A percentile compares a stretch with the other conserved stretches of the same genome.
phyloP scores from a whole-genome alignment of 2,888 invertebrate species.

The Oscheius myriophilus region DNA sequence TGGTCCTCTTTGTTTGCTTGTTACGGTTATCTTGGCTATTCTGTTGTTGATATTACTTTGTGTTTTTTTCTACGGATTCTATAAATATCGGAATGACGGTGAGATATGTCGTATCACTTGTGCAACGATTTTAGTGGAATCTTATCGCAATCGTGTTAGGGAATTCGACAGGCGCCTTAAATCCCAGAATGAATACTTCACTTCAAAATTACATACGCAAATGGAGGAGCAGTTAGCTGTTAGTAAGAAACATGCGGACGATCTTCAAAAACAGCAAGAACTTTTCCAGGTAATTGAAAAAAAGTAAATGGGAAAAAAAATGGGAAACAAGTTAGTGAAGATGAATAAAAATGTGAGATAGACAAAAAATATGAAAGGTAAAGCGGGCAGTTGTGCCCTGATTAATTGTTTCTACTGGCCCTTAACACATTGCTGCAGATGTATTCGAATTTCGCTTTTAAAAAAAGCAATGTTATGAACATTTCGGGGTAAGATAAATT shows the following conservation, averaged over 20 bases:
- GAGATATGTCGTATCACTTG: conserved; percentile 17
- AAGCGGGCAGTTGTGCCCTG: too few species aligned
- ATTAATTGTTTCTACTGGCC: too few species aligned
- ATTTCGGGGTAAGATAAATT: too few species aligned
- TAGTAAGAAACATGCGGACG: conserved; percentile 48
- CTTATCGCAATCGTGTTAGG: conserved; percentile 32
- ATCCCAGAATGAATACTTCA: conserved; percentile 59
- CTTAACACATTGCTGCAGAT: too few species aligned
- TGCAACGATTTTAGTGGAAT: conserved; percentile 31
- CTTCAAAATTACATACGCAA: conserved; percentile 50
- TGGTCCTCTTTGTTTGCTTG: conserved; percentile 51
- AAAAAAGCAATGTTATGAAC: too few species aligned
- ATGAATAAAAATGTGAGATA: too few species aligned
- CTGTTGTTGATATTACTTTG: conserved; percentile 35
- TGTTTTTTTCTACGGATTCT: conserved; percentile 40
- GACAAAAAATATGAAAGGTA: too few species aligned
- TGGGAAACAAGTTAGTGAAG: not conserved
- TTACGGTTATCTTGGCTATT: conserved; percentile 42
- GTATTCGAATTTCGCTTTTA: too few species aligned
- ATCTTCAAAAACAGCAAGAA: conserved; percentile 51
- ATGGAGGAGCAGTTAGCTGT: conserved; percentile 52
- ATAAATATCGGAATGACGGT: conserved; percentile 54
- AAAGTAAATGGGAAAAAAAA: not conserved
- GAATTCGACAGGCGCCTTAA: conserved; percentile 43
- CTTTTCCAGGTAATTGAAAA: conserved; percentile 7